Conservation (phyloP, 2,797 vertebrate species). For the Cheracebus regulus region DNA sequence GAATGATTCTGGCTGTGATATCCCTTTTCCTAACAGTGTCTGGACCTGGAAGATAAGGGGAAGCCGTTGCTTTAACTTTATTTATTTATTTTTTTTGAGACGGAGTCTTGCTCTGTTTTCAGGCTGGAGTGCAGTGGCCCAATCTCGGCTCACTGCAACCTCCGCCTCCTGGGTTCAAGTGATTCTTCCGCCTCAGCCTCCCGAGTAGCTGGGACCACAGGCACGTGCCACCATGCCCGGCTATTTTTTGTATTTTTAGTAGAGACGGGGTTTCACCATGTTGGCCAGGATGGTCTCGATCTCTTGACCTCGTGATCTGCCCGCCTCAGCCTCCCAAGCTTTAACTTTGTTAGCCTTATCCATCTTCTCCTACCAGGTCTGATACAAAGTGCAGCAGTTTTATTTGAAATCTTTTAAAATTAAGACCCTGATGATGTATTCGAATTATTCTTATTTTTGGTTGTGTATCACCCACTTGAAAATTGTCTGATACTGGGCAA, state of each 20-base stretch:
- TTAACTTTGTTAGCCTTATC: not conserved
- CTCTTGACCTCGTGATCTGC: too few species aligned
- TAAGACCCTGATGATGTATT: not conserved
- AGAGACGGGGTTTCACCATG: too few species aligned
- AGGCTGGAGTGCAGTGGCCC: too few species aligned
- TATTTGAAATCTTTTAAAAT: not conserved
- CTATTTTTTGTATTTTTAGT: too few species aligned
- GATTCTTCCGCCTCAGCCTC: too few species aligned
- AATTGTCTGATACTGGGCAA: not conserved
- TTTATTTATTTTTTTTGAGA: not conserved
- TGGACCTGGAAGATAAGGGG: not conserved
- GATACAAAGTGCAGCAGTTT: not conserved
- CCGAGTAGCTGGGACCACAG: too few species aligned
- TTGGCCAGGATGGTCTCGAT: too few species aligned
- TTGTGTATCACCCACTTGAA: not conserved
- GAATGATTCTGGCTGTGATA: not conserved
- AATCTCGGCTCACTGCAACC: too few species aligned
- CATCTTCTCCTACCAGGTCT: not conserved
- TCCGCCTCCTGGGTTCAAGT: too few species aligned
- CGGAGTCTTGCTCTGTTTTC: too few species aligned
- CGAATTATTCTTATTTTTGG: not conserved
- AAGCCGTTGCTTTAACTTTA: not conserved
- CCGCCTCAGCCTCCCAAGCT: not conserved
- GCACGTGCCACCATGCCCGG: too few species aligned
- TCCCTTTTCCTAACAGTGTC: not conserved